Evolutionary conservation across 2,888 invertebrate species (phyloP).

Genomic region (Cotesia congregata): DNA sequence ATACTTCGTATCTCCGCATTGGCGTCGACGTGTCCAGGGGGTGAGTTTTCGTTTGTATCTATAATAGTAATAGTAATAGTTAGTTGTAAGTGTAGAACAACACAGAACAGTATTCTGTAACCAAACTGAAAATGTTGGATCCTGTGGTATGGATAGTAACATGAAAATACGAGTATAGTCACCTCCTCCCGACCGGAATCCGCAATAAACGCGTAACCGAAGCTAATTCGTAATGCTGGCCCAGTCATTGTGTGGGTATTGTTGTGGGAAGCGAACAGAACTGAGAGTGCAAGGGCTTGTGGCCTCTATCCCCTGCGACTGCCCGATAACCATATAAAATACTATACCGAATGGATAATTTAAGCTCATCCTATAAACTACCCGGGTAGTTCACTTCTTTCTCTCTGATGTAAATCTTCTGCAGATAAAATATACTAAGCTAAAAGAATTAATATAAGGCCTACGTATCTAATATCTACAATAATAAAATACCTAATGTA

Average conservation of each 20-base stretch:
- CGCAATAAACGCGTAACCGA: constrained; percentile 69
- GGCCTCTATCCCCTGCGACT: constrained; percentile 46
- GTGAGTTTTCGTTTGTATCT: constrained; percentile 31
- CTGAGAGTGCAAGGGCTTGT: constrained; percentile 28
- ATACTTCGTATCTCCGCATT: constrained; percentile 70
- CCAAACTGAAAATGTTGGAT: constrained; percentile 14
- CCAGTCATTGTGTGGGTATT: constrained; percentile 59
- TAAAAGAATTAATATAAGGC: constrained; percentile 17
- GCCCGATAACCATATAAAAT: constrained; percentile 55
- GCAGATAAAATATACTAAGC: not conserved
- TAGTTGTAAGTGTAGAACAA: not conserved
- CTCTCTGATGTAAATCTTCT: not conserved
- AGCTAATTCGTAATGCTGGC: constrained; percentile 69
- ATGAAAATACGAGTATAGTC: constrained; percentile 53
- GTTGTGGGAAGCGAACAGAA: constrained; percentile 42
- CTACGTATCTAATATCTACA: not conserved
- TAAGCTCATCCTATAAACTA: constrained; percentile 64
- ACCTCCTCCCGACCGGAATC: constrained; percentile 65
- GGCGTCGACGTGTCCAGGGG: constrained; percentile 57
- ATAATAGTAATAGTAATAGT: not conserved
- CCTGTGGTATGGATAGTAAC: constrained; percentile 5
- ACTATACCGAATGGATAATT: constrained; percentile 38
- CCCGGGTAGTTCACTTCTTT: constrained; percentile 61
- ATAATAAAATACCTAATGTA: not conserved
- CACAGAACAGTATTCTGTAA: not conserved